These are phyloP conservation scores for Aplysina aerophoba DNA, from an alignment of 37 sponge, comb jelly and placozoan genomes.

Conservation along the genomic window DNA sequence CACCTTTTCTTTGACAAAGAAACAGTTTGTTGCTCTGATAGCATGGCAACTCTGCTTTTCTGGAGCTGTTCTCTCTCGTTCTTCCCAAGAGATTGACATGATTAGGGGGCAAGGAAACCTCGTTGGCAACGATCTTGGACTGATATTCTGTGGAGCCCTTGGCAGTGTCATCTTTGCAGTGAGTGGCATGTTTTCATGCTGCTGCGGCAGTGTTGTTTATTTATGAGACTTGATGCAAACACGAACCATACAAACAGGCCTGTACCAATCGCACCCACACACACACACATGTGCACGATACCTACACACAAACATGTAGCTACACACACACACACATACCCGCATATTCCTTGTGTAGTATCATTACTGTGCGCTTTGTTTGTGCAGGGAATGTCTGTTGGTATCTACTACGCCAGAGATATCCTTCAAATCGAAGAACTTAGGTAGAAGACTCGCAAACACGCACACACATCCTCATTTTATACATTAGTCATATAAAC, in stretches of 20 bases:
- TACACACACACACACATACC: no score
- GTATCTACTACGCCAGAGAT: conserved; percentile 18
- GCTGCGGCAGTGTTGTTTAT: no score
- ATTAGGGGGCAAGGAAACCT: background rate
- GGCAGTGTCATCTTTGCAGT: conserved; percentile 15
- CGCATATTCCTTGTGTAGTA: no score
- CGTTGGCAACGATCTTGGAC: conserved; percentile 14
- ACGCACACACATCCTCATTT: background rate
- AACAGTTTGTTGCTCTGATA: background rate
- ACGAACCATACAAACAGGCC: no score
- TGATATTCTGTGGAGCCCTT: conserved; percentile 15
- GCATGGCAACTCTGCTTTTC: conserved; percentile 19
- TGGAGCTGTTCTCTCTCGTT: background rate
- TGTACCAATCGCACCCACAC: no score
- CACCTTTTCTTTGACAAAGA: no score
- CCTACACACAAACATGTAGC: no score
- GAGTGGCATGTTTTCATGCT: background rate
- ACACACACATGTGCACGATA: no score
- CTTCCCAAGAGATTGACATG: background rate
- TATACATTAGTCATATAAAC: no score
- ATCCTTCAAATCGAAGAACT: conserved; percentile 5
- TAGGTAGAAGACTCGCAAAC: background rate
- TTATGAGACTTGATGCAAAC: no score
- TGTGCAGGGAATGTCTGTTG: conserved; percentile 9
- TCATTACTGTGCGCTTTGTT: no score